These are phyloP conservation scores for Chrysaora quinquecirrha DNA, from an alignment of 30 jellyfish, hydroid and myxozoan species.

Conservation along the genomic window DNA sequence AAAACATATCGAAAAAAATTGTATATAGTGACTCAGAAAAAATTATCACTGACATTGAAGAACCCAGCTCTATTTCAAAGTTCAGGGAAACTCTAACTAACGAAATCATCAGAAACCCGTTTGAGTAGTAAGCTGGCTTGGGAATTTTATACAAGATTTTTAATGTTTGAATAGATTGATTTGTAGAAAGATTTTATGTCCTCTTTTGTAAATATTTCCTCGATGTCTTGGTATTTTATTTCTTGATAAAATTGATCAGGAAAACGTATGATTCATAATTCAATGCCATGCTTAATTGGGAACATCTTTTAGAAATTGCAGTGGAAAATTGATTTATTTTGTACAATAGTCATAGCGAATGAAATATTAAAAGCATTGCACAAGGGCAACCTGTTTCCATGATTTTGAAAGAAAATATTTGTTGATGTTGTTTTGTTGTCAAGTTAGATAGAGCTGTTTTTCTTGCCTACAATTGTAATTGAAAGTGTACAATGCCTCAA, in stretches of 20 bases:
- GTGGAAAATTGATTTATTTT: background rate
- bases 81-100: conserved; percentile 25
- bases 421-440: background rate
- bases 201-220: background rate
- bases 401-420: background rate
- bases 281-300: background rate
- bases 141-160: background rate
- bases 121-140: conserved; percentile 28
- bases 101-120: conserved; percentile 67
- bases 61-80: background rate
- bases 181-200: background rate
- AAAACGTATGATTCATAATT: no score
- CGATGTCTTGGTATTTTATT: no score
- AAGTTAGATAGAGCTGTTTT: background rate
- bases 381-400: background rate
- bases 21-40: conserved; percentile 38
- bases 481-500: conserved; percentile 3
- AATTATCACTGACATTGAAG: background rate
- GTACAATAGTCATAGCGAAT: background rate
- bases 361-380: background rate
- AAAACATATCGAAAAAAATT: conserved; percentile 15
- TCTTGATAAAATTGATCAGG: no score
- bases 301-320: background rate
- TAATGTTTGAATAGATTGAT: background rate
- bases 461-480: background rate